Evolutionary conservation across 2,113 vertebrate genomes (phyloP), one percentile per base, ranked within the genome.

Genomic region (Sander lucioperca): DNA sequence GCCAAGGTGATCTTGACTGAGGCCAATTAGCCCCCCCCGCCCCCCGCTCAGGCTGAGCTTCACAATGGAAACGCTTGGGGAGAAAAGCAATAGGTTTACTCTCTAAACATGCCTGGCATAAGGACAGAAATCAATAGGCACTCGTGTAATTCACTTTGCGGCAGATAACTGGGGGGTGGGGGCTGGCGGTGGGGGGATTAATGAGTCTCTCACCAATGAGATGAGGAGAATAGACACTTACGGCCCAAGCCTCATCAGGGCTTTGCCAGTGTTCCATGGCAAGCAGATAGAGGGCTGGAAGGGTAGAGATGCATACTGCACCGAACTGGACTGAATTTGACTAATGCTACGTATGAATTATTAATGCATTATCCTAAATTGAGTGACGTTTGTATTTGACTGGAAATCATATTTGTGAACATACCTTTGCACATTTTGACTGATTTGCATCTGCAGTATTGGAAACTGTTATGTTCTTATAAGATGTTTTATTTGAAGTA

Each of bases 91-190:
- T 88, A 88, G 87, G 86, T 94, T 91, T 89, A 85, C 86, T 83
- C 67, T 90, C 76, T 81, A 89, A 90, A 90, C 90, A 85, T 88
- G 85, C 61, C 80, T 66, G 90, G 80, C 84, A 89, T 88, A 81
- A 90, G 82, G 82, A 82, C 92, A 92, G 82, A 87, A 93, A 94
- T 95, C 94, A 93, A 94, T 93, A 91, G 88, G 83, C 74, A 82
- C 85, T 92, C 25, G 51, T 93, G 91, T 92, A 89, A 89, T 91
- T 93, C 89, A 91, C 89, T 94, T 93, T 86, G 77, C 53, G 51
- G 86, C 68, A 86, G 89, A 92, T 92, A 86, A 94, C 80, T 79
- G 83, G 56, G 54, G 50, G 54, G 47, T 45, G 33, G 77, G 45
- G 53, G 79, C 30, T 33, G 19, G 19, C 39, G 73, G 25, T 59